These are phyloP conservation scores for Tamandua tetradactyla DNA, from an alignment of 2,797 vertebrate genomes.

Conservation along the genomic window DNA sequence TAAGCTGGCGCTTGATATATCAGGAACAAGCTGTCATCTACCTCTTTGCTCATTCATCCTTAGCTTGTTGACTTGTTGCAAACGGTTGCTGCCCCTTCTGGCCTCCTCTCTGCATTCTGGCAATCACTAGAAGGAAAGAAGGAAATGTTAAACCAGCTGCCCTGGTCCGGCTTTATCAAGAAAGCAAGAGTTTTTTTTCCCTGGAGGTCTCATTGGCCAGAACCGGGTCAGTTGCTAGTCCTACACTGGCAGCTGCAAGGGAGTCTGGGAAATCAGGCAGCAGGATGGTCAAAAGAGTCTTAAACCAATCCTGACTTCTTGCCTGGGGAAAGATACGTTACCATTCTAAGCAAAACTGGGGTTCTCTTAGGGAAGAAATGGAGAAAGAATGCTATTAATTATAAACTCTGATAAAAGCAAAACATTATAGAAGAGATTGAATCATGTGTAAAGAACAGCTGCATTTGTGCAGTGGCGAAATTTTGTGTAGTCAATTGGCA, in stretches of 20 bases:
- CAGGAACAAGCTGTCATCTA: fast-evolving
- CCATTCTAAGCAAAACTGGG: neutral
- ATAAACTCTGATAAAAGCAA: neutral
- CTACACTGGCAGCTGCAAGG: neutral
- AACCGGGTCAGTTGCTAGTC: neutral
- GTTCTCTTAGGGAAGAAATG: neutral
- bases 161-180: neutral
- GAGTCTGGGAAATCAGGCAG: neutral
- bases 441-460: neutral
- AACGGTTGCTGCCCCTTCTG: neutral
- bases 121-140: neutral
- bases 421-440: neutral
- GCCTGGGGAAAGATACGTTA: neutral
- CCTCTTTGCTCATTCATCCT: neutral
- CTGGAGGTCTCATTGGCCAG: neutral
- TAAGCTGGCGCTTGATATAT: fast-evolving
- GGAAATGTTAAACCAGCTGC: neutral
- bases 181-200: neutral
- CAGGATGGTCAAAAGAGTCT: too few relatives aligned
- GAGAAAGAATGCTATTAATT: neutral
- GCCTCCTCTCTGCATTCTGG: neutral
- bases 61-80: neutral
- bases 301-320: neutral
- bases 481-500: neutral
- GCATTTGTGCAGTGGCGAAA: neutral